Conservation (phyloP, 2,113 vertebrate genomes). For the Phrynosoma blainvillii region DNA sequence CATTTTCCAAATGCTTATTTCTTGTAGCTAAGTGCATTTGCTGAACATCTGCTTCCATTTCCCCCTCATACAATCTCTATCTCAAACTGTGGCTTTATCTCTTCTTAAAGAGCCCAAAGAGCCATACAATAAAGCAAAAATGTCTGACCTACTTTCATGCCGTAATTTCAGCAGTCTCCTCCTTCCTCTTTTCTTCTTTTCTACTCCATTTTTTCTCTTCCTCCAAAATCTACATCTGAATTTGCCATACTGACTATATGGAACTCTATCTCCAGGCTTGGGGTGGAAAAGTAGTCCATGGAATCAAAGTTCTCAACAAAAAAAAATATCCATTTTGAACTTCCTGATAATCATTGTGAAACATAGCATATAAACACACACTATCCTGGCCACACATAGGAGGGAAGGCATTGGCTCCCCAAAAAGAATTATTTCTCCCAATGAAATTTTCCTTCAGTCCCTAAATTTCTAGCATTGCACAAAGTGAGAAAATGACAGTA, state of each 20-base stretch:
- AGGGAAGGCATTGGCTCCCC: too few relatives aligned
- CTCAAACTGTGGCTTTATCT: slow-evolving; percentile 3
- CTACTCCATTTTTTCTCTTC: neutral
- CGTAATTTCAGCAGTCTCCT: neutral
- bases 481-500: too few relatives aligned
- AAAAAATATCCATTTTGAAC: too few relatives aligned
- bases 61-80: neutral
- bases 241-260: neutral
- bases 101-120: slow-evolving; percentile 46
- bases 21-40: slow-evolving; percentile 45
- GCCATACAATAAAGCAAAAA: neutral
- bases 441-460: too few relatives aligned
- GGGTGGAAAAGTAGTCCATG: too few relatives aligned
- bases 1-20: slow-evolving; percentile 48
- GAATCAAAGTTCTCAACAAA: too few relatives aligned
- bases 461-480: too few relatives aligned
- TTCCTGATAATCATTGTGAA: too few relatives aligned
- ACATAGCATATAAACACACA: too few relatives aligned
- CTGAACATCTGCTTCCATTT: slow-evolving; percentile 53
- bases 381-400: too few relatives aligned
- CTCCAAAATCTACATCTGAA: neutral
- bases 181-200: neutral
- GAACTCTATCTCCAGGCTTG: too few relatives aligned
- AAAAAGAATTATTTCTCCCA: too few relatives aligned
- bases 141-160: slow-evolving; percentile 36